Percentiles rank a stretch among this genome's conserved stretches.
Conservation (phyloP, 2,113 vertebrate genomes). For the Donacobius atricapilla region DNA sequence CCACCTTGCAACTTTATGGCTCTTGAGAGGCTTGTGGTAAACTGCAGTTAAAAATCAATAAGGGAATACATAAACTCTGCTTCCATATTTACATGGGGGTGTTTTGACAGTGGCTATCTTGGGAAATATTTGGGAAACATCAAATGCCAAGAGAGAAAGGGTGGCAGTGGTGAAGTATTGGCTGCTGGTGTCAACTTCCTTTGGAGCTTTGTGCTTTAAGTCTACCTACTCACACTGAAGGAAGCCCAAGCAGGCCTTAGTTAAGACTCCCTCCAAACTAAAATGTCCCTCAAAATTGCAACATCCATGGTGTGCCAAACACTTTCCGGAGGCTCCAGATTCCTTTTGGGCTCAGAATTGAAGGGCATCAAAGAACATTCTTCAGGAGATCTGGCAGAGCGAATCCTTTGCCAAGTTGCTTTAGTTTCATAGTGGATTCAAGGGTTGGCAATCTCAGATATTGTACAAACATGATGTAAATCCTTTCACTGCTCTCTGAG, state of each 20-base stretch:
- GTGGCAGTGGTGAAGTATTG: background rate
- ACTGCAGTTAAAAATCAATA: background rate
- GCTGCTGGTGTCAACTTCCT: background rate
- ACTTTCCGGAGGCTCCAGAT: background rate
- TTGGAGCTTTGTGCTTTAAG: background rate
- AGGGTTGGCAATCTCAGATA: background rate
- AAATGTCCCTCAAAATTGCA: background rate
- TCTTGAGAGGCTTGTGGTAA: background rate
- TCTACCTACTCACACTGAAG: background rate
- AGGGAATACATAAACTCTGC: background rate
- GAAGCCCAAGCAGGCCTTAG: background rate
- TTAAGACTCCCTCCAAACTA: background rate
- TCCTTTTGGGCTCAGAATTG: background rate
- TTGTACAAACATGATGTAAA: background rate
- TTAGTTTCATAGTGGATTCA: background rate
- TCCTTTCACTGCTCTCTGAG: background rate
- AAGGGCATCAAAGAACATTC: background rate
- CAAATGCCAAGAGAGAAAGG: background rate
- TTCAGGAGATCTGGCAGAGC: background rate
- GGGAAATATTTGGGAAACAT: background rate
- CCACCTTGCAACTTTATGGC: background rate
- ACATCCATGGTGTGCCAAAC: background rate
- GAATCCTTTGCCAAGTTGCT: background rate
- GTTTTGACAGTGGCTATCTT: background rate
- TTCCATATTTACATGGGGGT: background rate